These are phyloP conservation scores for Lamellibrachia luymesi DNA, from an alignment of 1,140 invertebrate genomes.

Conservation along the genomic window DNA sequence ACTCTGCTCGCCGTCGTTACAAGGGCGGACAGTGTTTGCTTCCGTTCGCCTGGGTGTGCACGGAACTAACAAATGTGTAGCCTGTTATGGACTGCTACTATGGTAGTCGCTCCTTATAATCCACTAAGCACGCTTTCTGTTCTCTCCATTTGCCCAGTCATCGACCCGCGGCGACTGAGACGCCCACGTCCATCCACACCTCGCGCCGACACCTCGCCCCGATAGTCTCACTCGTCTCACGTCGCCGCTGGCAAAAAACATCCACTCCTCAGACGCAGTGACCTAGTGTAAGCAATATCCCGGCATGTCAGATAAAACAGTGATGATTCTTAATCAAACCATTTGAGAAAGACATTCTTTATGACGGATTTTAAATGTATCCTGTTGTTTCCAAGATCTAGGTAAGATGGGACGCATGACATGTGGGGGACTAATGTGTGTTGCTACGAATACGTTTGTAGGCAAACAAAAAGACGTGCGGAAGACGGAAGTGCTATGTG, in stretches of 20 bases:
- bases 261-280: background rate
- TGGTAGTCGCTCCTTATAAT: background rate
- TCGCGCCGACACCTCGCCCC: background rate
- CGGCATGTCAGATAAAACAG: background rate
- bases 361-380: background rate
- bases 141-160: background rate
- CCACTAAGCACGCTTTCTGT: background rate
- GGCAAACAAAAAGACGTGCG: too few species aligned
- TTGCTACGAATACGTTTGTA: background rate
- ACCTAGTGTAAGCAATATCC: background rate
- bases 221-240: background rate
- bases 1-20: background rate
- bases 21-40: background rate
- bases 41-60: background rate
- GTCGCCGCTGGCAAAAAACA: background rate
- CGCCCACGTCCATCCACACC: background rate
- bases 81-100: background rate
- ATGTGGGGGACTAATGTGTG: background rate
- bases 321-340: background rate
- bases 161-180: background rate
- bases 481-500: too few species aligned
- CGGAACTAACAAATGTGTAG: background rate
- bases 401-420: background rate
- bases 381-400: background rate
- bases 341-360: background rate